Base-by-base conservation (phyloP, 2,888 invertebrate species). In the Furcula furcula region DNA sequence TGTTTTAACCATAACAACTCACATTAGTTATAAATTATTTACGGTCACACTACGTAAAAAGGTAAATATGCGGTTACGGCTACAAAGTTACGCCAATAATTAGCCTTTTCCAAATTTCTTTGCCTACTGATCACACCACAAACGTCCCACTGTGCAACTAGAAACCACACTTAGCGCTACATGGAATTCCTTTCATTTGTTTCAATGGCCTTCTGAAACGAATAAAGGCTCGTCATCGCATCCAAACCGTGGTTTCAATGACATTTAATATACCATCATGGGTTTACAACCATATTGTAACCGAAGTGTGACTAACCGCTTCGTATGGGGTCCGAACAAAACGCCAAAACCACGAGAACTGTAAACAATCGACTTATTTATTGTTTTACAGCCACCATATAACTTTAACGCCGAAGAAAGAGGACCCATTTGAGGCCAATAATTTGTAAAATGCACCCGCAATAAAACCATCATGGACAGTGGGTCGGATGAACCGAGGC, bases 351-450 rank as follows among this genome's bases (percentile, higher is more conserved):
- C 72, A 76, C 79, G 51, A 76, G 70, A 67, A 74, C 64, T 66
- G 74, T 79, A 82, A 83, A 85, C 84, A 83, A 84, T 80, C 62
- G 52, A 43, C 62, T 74, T 76, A 81, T 86, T 86, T 84, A 87
- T 86, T 84, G 80, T 87, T 87, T 87, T 84, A 87, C 80, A 71
- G 73, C 79, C 64, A 65, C 72, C 67, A 79, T 86, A 85, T 77
- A 85, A 78, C 80, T 69, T 72, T 55, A 75, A 71, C 76, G 66
- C 69, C 59, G 49, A 54, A 74, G 72, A 74, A 82, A 70, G 64
- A 68, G 72, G n/a, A n/a, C n/a, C n/a, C n/a, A n/a, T n/a, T n/a
- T n/a, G n/a, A 60, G 65, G 37, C 67, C 69, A 74, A 79, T 81
- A 67, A 77, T 73, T 70, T 73, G 43, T 48, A 68, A 73, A 85